A percentile compares a stretch with the other conserved stretches of the same genome.
These are phyloP conservation scores for Nannoperca australis DNA, from an alignment of 2,797 vertebrate genomes.

Conservation along the genomic window DNA sequence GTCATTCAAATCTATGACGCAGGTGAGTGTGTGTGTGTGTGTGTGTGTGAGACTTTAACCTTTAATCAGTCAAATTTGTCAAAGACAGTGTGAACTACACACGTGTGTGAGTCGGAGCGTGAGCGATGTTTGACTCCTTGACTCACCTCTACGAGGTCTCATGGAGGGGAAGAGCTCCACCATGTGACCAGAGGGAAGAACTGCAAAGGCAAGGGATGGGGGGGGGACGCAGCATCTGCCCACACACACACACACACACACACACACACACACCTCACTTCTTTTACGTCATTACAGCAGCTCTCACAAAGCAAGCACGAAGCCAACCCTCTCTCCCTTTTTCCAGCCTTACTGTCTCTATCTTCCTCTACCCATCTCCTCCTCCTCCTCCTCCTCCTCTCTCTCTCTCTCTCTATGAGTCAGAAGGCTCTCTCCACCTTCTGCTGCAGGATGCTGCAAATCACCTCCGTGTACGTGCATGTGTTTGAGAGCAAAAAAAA, in stretches of 20 bases:
- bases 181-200: conserved; percentile 36
- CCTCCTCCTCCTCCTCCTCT: background rate
- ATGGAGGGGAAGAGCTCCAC: conserved; percentile 55
- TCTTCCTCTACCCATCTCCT: background rate
- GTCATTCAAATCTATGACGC: conserved; percentile 10
- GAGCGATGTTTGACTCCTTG: conserved; percentile 19
- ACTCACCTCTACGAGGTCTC: conserved; percentile 41
- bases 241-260: conserved; percentile 27
- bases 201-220: conserved; percentile 1
- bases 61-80: conserved; percentile 32
- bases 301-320: conserved; percentile 40
- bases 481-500: conserved; percentile 21
- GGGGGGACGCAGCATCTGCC: conserved; percentile 38
- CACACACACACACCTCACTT: conserved; percentile 24
- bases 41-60: conserved; percentile 21
- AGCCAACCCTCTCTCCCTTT: conserved; percentile 9
- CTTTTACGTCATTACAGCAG: conserved; percentile 63
- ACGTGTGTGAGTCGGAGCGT: background rate
- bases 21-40: background rate
- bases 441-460: conserved; percentile 62
- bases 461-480: conserved; percentile 33
- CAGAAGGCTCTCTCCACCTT: conserved; percentile 55
- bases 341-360: conserved; percentile 22
- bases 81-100: background rate
- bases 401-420: conserved; percentile 36